phyloP scores from a whole-genome alignment of 1,140 invertebrate species.

The Cydia fagiglandana region DNA sequence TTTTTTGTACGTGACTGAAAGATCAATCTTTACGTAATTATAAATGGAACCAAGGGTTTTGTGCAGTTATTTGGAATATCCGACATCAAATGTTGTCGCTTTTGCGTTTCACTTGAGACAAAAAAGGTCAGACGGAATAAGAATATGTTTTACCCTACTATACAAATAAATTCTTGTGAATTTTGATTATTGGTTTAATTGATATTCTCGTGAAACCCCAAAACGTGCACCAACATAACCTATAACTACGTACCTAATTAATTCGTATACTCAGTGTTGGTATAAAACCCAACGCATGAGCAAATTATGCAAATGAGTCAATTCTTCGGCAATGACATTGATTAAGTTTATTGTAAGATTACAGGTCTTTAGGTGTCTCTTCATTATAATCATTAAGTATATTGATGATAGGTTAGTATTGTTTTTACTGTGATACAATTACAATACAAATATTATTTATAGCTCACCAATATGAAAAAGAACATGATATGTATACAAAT shows the following conservation, averaged over 20 bases:
- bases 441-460: no score
- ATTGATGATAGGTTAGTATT: background rate
- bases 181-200: background rate
- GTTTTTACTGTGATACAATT: background rate
- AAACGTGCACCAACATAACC: background rate
- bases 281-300: conserved; percentile 6
- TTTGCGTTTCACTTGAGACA: no score
- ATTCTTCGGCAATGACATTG: conserved; percentile 26
- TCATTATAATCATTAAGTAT: conserved; percentile 25
- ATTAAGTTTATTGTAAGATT: conserved; percentile 29
- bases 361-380: conserved; percentile 25
- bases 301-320: conserved; percentile 24
- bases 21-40: no score
- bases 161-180: no score
- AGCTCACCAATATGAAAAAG: no score
- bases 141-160: no score
- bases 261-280: conserved; percentile 15
- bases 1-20: no score
- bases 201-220: background rate
- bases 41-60: no score
- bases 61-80: no score
- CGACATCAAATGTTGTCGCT: no score
- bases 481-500: no score
- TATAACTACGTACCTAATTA: conserved; percentile 7
- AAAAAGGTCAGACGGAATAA: no score